Percentiles rank a stretch among this genome's conserved stretches.
Evolutionary conservation across 2,113 vertebrate species (phyloP).

Genomic region (Delphinus delphis): DNA sequence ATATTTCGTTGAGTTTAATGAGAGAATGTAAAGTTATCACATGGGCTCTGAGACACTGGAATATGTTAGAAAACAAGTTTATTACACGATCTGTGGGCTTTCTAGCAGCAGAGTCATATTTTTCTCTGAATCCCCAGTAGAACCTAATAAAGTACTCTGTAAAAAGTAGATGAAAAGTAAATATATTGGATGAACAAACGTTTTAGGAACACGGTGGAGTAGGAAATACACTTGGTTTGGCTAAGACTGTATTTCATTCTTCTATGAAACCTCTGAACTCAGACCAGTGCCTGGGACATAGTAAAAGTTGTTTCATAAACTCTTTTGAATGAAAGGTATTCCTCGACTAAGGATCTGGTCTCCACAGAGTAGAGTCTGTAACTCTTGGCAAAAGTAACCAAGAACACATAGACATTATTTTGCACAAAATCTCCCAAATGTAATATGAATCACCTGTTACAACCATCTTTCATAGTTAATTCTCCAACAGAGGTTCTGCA

Average conservation of each 20-base stretch:
- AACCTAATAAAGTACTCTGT: background rate
- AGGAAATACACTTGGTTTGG: background rate
- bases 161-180: background rate
- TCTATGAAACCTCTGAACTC: background rate
- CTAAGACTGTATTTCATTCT: background rate
- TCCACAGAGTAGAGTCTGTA: background rate
- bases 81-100: background rate
- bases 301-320: background rate
- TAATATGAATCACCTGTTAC: background rate
- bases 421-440: background rate
- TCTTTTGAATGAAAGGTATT: background rate
- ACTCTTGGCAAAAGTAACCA: background rate
- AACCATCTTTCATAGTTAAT: background rate
- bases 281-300: background rate
- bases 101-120: background rate
- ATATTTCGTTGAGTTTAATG: background rate
- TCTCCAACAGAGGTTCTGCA: conserved; percentile 11
- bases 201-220: background rate
- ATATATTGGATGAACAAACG: background rate
- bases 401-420: background rate
- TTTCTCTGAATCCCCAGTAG: background rate
- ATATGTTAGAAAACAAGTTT: background rate
- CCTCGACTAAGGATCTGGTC: background rate
- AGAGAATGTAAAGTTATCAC: background rate
- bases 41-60: background rate